These are phyloP conservation scores for Drosophila rellima DNA, from an alignment of 2,888 invertebrate species.

Conservation along the genomic window DNA sequence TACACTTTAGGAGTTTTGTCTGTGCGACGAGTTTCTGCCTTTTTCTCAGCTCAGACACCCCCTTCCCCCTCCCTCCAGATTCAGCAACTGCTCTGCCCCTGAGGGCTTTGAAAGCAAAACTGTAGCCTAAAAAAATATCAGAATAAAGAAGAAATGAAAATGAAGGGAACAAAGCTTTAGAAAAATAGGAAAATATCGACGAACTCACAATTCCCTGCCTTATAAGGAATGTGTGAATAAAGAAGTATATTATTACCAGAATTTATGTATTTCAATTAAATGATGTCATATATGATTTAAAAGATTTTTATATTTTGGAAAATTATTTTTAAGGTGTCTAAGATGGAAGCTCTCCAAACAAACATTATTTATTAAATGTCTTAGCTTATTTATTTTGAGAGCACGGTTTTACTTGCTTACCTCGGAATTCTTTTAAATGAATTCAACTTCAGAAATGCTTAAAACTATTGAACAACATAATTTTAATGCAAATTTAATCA, in stretches of 20 bases:
- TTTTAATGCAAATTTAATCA: too few relatives aligned
- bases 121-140: constrained; percentile 29
- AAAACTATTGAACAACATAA: background rate
- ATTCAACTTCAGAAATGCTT: background rate
- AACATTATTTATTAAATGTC: too few relatives aligned
- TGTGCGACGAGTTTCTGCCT: constrained; percentile 65
- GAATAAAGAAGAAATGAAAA: background rate
- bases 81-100: constrained; percentile 23
- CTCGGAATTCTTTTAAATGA: too few relatives aligned
- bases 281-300: background rate
- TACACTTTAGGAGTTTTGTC: constrained; percentile 76
- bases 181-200: background rate
- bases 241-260: background rate
- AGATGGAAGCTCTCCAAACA: too few relatives aligned
- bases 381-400: too few relatives aligned
- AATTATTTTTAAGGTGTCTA: too few relatives aligned
- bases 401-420: too few relatives aligned
- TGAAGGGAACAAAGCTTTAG: background rate
- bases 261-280: background rate
- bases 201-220: constrained; percentile 5
- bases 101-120: constrained; percentile 50
- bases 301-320: too few relatives aligned
- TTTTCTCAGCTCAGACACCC: background rate
- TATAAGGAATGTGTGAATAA: background rate
- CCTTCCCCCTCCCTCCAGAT: background rate